These are phyloP conservation scores for Haliclystus octoradiatus DNA, from an alignment of 30 jellyfish, hydroid and myxozoan genomes.

Conservation along the genomic window DNA sequence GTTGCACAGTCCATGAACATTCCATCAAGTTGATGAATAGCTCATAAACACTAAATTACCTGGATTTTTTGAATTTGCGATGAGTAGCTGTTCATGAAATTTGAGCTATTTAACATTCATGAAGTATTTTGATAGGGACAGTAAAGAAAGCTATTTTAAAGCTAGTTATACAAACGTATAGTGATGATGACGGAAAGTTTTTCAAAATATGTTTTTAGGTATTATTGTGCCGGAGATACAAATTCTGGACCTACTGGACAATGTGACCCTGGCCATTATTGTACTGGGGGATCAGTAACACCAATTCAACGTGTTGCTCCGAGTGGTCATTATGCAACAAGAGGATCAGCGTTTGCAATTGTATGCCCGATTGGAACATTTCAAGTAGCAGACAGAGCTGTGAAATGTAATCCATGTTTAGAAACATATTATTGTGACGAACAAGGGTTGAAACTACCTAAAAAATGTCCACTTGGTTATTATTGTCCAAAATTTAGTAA, in stretches of 20 bases:
- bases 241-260: constrained; percentile 98
- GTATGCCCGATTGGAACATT: constrained; percentile 83
- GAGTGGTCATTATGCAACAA: constrained; percentile 50
- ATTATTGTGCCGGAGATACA: constrained; percentile 88
- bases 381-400: constrained; percentile 67
- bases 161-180: no score
- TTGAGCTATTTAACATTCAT: no score
- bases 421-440: constrained; percentile 84
- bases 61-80: no score
- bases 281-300: constrained; percentile 62
- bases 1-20: no score
- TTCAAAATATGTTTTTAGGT: constrained; percentile 23
- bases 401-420: constrained; percentile 55
- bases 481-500: constrained; percentile 66
- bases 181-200: no score
- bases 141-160: background rate
- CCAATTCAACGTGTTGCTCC: constrained; percentile 67
- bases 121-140: background rate
- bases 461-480: constrained; percentile 68
- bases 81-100: background rate
- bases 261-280: constrained; percentile 88
- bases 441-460: constrained; percentile 62
- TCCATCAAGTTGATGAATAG: no score
- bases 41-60: no score
- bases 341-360: constrained; percentile 69